phyloP scores from a whole-genome alignment of 2,797 vertebrate species.

The Sebastes oblongus region DNA sequence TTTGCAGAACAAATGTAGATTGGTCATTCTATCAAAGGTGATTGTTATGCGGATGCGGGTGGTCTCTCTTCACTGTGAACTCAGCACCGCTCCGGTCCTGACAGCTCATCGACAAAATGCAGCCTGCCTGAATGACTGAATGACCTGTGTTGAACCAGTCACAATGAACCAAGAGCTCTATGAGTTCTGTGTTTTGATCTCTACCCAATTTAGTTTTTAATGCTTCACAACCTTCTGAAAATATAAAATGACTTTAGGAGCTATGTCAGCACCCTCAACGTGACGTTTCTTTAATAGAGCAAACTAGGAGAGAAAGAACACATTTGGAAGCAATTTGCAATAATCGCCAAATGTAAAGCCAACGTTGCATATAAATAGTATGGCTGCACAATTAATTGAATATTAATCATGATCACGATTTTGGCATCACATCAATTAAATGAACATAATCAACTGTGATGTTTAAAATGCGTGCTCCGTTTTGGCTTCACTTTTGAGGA shows the following conservation, averaged over 20 bases:
- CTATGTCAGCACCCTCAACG: no score
- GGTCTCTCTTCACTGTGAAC: conserved; percentile 20
- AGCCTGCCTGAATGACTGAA: not conserved
- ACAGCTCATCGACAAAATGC: not conserved
- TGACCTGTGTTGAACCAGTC: not conserved
- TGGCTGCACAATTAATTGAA: no score
- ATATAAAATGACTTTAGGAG: not conserved
- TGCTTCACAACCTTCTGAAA: not conserved
- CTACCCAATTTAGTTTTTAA: not conserved
- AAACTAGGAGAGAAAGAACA: not conserved
- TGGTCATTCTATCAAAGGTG: conserved; percentile 5
- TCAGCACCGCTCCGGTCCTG: not conserved
- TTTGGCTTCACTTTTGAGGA: no score
- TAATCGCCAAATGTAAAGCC: not conserved
- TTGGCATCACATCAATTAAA: no score
- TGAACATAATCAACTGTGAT: no score
- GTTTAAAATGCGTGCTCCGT: no score
- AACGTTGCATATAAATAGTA: not conserved
- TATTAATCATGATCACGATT: no score
- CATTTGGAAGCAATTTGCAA: not conserved
- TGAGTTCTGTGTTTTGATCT: not conserved
- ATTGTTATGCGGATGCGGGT: conserved; percentile 49
- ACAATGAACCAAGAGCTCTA: not conserved
- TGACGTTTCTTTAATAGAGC: not conserved
- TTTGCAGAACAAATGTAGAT: conserved; percentile 50